These are phyloP conservation scores for Nephotettix cincticeps DNA, from an alignment of 1,140 invertebrate species.

Conservation along the genomic window DNA sequence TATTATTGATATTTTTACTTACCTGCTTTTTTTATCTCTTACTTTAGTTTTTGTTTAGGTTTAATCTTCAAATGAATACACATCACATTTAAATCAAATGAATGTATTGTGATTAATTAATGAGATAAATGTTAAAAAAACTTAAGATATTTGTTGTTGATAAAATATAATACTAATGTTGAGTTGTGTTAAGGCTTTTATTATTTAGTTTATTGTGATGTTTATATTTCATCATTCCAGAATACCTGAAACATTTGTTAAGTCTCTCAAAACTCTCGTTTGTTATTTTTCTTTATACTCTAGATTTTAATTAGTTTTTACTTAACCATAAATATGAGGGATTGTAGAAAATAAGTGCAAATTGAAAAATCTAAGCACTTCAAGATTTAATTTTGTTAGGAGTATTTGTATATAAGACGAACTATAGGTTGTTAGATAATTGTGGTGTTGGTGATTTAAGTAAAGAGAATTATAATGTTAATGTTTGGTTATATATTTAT, in stretches of 20 bases:
- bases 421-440: neutral
- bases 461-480: neutral
- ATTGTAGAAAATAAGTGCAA: neutral
- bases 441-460: neutral
- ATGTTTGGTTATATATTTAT: constrained; percentile 8
- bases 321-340: neutral
- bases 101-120: too few relatives aligned
- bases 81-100: too few relatives aligned
- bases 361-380: neutral
- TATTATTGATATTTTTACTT: too few relatives aligned
- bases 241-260: neutral
- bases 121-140: too few relatives aligned
- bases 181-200: too few relatives aligned
- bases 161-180: too few relatives aligned
- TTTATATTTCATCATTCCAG: too few relatives aligned
- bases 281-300: neutral
- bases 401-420: neutral
- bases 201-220: too few relatives aligned
- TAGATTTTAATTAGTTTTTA: neutral
- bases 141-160: too few relatives aligned
- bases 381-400: neutral
- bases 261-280: neutral
- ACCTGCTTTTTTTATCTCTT: too few relatives aligned
- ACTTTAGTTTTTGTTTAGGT: too few relatives aligned
- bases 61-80: too few relatives aligned